Evolutionary conservation across 2,888 invertebrate species (phyloP).

Genomic region (Tridacna crocea): DNA sequence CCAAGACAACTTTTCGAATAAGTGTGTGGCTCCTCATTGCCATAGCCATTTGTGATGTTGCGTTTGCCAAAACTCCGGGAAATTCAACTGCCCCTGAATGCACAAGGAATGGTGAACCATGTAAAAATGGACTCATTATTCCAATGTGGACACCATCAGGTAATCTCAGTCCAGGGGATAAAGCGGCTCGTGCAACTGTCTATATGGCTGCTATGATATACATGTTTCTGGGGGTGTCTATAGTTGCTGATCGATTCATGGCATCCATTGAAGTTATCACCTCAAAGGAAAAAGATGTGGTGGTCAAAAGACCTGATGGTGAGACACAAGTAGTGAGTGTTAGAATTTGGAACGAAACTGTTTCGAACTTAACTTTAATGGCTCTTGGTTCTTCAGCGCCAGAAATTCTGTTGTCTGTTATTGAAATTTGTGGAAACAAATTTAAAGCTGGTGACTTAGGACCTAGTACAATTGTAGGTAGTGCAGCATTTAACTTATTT

Average conservation of each 20-base stretch:
- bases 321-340: conserved; percentile 95
- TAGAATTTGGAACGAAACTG: conserved; percentile 99
- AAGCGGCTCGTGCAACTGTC: conserved; percentile 93
- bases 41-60: conserved; percentile 38
- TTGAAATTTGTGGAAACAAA: conserved; percentile 94
- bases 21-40: conserved; percentile 36
- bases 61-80: conserved; percentile 1
- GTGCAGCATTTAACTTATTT: conserved; percentile 99
- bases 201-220: conserved; percentile 96
- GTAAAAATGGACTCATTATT: conserved; percentile 93
- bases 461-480: conserved; percentile 99
- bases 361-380: conserved; percentile 99
- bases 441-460: conserved; percentile 98
- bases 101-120: conserved; percentile 83
- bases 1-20: conserved; percentile 3
- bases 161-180: conserved; percentile 87
- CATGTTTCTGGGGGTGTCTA: conserved; percentile 99
- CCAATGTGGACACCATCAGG: conserved; percentile 95
- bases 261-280: conserved; percentile 99
- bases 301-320: conserved; percentile 94
- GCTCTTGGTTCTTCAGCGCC: conserved; percentile 99
- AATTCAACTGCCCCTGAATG: conserved; percentile 45
- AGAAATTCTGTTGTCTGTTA: conserved; percentile 98
- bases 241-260: conserved; percentile 99
- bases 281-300: conserved; percentile 97